Evolutionary conservation across 2,888 invertebrate genomes (phyloP), one percentile per base, ranked within the genome.

Genomic region (Drosophila prostipennis): DNA sequence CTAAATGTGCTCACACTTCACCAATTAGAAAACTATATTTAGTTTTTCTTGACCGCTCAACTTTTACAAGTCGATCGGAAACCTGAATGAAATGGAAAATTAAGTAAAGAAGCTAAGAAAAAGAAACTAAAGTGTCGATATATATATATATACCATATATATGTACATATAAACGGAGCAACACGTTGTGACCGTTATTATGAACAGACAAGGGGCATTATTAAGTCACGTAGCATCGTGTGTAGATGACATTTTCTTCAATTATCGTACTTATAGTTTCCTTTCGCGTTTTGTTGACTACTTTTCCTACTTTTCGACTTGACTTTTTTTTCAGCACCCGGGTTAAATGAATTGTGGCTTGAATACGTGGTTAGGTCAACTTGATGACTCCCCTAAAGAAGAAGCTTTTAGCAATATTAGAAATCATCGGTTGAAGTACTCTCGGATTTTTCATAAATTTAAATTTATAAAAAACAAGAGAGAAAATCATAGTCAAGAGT

Each of bases 231-330:
- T 84, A 85, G 71, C 69, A 71, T 72, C 73, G 72, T 80, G 78
- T 85, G 83, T 74, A 78, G 83, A 77, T 84, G 84, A 85, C 87
- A 87, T 80, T 85, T 82, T 87, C 87, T 79, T 85, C 84, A 84
- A 84, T 84, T 81, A 81, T 80, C 73, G 78, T 87, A 85, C 87
- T 85, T 86, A 79, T 72, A 84, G 82, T 86, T 81, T 85, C 76
- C 64, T 46, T 82, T 74, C 74, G 83, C 86, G 76, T 81, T 77
- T 67, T 56, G 64, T 51, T 45, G 37, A 79, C 58, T 79, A 46
- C 69, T 78, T 63, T 69, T 40, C 6, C 48, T 49, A 39, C n/a
- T 39, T 55, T 60, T 43, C 19, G 49, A 61, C 52, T 45, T 13
- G 53, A 64, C 64, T 64, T 52, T 61, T 60, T 60, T 53, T 32